A percentile compares a stretch with the other conserved stretches of the same genome.
These are phyloP conservation scores for Folsomia manolachei DNA, from an alignment of 2,888 invertebrate genomes.

Conservation along the genomic window DNA sequence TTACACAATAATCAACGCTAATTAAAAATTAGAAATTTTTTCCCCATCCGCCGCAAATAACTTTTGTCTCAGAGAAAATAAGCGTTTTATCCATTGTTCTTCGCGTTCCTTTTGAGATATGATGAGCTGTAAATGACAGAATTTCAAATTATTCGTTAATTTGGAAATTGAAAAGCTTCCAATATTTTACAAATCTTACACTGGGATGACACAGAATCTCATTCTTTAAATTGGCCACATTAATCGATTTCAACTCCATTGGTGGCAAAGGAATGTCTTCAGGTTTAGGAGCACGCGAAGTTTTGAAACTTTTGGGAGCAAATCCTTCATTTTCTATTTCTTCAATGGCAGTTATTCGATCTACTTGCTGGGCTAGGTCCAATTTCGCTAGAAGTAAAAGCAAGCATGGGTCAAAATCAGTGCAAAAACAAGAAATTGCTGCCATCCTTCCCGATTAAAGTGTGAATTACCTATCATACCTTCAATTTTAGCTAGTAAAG, in stretches of 20 bases:
- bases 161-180: neutral
- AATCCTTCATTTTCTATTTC: constrained; percentile 48
- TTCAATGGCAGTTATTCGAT: constrained; percentile 44
- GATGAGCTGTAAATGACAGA: constrained; percentile 40
- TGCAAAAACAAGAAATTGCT: neutral
- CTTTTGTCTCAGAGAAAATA: constrained; percentile 43
- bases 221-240: constrained; percentile 42
- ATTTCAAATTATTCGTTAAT: neutral
- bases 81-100: constrained; percentile 45
- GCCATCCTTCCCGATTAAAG: neutral
- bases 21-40: constrained; percentile 32
- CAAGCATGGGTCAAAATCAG: neutral
- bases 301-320: constrained; percentile 43
- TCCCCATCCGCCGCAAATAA: constrained; percentile 33
- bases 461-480: constrained; percentile 29
- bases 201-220: constrained; percentile 48
- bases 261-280: constrained; percentile 49
- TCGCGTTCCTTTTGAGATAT: constrained; percentile 46
- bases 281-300: constrained; percentile 30
- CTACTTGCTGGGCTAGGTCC: constrained; percentile 43
- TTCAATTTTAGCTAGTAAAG: constrained; percentile 45
- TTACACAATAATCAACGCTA: too few relatives aligned
- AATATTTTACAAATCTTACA: constrained; percentile 28
- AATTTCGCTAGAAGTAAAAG: constrained; percentile 40
- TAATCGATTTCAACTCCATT: constrained; percentile 47